A percentile compares a stretch with the other conserved stretches of the same genome.
These are phyloP conservation scores for Bothrops jararaca DNA, from an alignment of 2,113 vertebrate genomes.

Conservation along the genomic window DNA sequence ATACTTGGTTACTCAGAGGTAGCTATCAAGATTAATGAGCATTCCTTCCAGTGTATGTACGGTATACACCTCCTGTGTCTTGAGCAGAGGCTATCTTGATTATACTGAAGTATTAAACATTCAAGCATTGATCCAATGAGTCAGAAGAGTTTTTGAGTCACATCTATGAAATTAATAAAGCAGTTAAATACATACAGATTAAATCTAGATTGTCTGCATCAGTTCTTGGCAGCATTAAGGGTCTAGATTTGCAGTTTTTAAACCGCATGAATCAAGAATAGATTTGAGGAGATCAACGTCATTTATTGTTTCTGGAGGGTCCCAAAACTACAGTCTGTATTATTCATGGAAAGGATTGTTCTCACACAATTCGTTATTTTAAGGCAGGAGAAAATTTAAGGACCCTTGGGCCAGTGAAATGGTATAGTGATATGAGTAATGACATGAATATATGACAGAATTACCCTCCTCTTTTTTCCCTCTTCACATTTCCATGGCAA, in stretches of 20 bases:
- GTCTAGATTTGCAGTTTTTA: not conserved
- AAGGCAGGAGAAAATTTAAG: not conserved
- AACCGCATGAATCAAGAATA: not conserved
- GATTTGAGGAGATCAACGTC: not conserved
- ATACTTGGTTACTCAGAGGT: not conserved
- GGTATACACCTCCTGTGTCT: conserved; percentile 3
- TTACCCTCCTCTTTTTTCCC: not conserved
- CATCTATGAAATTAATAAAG: not conserved
- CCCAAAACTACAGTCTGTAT: not conserved
- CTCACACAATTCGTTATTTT: not conserved
- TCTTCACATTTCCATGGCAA: not conserved
- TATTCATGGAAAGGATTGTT: not conserved
- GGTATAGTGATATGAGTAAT: not conserved
- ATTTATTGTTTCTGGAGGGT: not conserved
- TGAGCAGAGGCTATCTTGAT: accelerated
- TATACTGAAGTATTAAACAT: conserved; percentile 4
- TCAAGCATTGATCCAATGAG: not conserved
- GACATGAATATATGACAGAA: not conserved
- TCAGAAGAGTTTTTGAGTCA: not conserved
- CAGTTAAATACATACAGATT: too few species aligned
- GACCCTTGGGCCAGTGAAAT: not conserved
- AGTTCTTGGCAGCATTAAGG: not conserved
- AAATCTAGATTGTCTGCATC: not conserved
- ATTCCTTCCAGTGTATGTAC: not conserved
- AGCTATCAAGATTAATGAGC: not conserved